Evolutionary conservation across 2,797 vertebrate genomes (phyloP).

Genomic region (Melanotaenia nigrans): DNA sequence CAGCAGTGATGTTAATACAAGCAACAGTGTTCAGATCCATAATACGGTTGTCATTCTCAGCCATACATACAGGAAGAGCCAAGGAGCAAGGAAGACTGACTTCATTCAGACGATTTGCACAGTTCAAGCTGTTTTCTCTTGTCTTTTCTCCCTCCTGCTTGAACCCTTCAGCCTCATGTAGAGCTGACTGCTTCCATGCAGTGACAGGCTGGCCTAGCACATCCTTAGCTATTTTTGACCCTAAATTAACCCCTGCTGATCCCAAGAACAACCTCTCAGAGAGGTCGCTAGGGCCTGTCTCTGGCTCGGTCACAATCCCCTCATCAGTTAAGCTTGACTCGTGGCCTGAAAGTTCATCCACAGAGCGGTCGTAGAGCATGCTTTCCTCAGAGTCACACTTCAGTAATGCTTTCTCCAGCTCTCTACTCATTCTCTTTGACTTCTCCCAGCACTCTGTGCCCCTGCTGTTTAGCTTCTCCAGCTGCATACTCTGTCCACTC

Average conservation of each 20-base stretch:
- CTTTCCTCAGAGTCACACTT: conserved; percentile 81
- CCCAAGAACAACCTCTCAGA: conserved; percentile 65
- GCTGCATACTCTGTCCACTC: conserved; percentile 69
- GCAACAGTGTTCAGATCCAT: conserved; percentile 61
- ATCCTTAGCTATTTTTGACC: conserved; percentile 77
- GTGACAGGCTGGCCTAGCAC: conserved; percentile 81
- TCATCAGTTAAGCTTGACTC: conserved; percentile 95
- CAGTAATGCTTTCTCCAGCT: conserved; percentile 62
- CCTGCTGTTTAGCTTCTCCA: conserved; percentile 67
- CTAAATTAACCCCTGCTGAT: conserved; percentile 66
- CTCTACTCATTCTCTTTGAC: conserved; percentile 55
- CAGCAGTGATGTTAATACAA: conserved; percentile 40
- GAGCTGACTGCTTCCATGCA: conserved; percentile 83
- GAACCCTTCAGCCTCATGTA: conserved; percentile 69
- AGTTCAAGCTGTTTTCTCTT: conserved; percentile 50
- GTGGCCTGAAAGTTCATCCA: conserved; percentile 92
- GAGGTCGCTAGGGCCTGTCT: conserved; percentile 78
- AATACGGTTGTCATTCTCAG: conserved; percentile 73
- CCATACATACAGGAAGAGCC: conserved; percentile 50
- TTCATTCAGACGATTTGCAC: conserved; percentile 55
- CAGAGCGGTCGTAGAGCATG: conserved; percentile 79
- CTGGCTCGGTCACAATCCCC: conserved; percentile 95
- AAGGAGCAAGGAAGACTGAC: conserved; percentile 22
- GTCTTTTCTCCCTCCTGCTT: conserved; percentile 57
- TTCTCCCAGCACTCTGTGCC: conserved; percentile 62